Conservation (phyloP, 2,797 vertebrate genomes). For the Nasua narica region DNA sequence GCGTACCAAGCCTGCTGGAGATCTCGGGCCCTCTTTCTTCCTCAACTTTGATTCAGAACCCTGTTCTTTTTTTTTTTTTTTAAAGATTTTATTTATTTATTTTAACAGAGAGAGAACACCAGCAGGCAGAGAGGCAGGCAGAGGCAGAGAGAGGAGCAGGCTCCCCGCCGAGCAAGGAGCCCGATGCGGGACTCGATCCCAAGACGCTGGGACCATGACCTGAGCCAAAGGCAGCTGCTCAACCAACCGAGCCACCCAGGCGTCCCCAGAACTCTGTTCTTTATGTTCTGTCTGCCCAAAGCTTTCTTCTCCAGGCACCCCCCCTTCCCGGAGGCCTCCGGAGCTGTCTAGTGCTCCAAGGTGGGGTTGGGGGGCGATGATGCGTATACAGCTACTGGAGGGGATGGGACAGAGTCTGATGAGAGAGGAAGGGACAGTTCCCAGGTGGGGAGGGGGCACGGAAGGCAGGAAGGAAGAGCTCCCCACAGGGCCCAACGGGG, state of each 20-base stretch:
- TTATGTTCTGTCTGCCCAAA: not conserved
- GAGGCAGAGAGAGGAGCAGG: too few species aligned
- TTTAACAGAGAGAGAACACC: too few species aligned
- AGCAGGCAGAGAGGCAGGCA: too few species aligned
- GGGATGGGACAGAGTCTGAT: not conserved
- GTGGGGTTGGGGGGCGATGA: rapidly evolving
- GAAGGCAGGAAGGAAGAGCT: not conserved
- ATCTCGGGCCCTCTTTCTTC: not conserved
- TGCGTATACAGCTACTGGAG: rapidly evolving
- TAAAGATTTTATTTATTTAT: too few species aligned
- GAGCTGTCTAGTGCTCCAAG: too few species aligned
- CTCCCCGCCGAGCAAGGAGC: too few species aligned
- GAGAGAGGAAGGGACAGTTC: not conserved
- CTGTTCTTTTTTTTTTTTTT: too few species aligned
- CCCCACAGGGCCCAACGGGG: too few species aligned
- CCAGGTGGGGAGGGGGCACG: not conserved
- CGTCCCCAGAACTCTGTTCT: not conserved
- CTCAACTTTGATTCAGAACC: not conserved
- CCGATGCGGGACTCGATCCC: too few species aligned
- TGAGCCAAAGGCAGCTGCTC: too few species aligned
- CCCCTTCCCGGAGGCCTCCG: not conserved
- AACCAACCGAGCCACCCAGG: too few species aligned
- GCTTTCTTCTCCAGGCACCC: not conserved
- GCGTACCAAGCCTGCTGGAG: not conserved
- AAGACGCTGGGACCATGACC: too few species aligned